phyloP scores from a whole-genome alignment of 2,888 invertebrate species.

The Watsonalla cultraria region DNA sequence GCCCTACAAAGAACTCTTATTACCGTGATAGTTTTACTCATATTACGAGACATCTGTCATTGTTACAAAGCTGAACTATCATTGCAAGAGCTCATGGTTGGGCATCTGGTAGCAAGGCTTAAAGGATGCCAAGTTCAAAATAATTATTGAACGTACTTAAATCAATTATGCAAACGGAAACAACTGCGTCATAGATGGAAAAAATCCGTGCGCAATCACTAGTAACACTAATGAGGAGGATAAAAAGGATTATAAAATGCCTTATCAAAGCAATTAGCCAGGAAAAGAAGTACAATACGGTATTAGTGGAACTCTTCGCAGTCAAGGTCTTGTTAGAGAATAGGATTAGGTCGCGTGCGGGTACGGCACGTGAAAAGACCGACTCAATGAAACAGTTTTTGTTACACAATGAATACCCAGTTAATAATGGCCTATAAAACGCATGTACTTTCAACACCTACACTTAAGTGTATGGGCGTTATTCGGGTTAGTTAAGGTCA shows the following conservation, averaged over 20 bases:
- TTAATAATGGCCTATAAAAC: not conserved
- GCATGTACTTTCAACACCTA: not conserved
- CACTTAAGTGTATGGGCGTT: not conserved
- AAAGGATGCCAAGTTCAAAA: not conserved
- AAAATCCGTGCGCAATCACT: too few relatives aligned
- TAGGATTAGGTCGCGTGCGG: slow-evolving; percentile 3
- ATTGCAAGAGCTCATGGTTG: too few relatives aligned
- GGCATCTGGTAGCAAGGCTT: too few relatives aligned
- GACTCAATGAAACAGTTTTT: not conserved
- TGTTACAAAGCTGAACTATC: too few relatives aligned
- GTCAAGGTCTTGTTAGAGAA: slow-evolving; percentile 1
- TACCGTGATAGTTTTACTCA: too few relatives aligned
- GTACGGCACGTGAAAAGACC: not conserved
- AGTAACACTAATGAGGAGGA: too few relatives aligned
- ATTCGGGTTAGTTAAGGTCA: not conserved
- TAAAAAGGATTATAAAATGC: too few relatives aligned
- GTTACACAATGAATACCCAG: not conserved
- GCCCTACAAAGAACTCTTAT: too few relatives aligned
- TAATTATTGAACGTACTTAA: not conserved
- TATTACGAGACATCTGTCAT: too few relatives aligned
- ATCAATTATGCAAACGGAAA: not conserved
- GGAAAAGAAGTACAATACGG: not conserved
- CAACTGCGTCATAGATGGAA: not conserved
- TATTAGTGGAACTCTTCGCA: not conserved
- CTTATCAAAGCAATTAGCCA: too few relatives aligned